Evolutionary conservation across 2,113 vertebrate genomes (phyloP).

Genomic region (Ailurus styani): DNA sequence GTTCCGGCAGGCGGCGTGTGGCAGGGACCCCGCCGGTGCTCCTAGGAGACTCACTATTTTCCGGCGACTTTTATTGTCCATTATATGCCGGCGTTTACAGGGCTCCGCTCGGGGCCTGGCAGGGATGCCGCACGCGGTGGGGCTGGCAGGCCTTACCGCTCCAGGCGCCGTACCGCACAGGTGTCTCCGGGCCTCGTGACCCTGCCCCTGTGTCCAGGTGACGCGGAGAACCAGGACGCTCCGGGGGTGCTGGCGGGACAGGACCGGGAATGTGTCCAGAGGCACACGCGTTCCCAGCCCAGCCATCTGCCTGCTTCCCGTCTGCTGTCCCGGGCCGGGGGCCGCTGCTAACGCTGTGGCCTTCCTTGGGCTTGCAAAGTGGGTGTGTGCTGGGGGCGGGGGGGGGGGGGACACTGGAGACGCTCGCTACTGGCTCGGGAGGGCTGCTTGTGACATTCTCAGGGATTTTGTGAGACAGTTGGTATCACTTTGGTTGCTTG

Average conservation of each 20-base stretch:
- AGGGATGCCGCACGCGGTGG: constrained; percentile 77
- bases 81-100: constrained; percentile 79
- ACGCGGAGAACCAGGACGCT: neutral
- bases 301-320: neutral
- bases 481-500: neutral
- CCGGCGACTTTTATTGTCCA: constrained; percentile 83
- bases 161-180: constrained; percentile 66
- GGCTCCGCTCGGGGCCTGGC: constrained; percentile 75
- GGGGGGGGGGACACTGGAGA: neutral
- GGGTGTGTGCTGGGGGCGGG: too few species aligned
- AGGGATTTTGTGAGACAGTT: neutral
- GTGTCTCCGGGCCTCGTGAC: constrained; percentile 73
- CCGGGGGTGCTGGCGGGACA: neutral
- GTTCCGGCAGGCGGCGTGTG: constrained; percentile 27
- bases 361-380: neutral
- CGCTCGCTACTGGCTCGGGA: accelerated
- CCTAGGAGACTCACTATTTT: constrained; percentile 82
- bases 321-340: neutral
- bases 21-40: constrained; percentile 64
- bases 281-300: neutral
- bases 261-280: too few species aligned
- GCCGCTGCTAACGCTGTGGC: neutral
- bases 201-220: constrained; percentile 73
- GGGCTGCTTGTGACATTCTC: neutral
- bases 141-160: constrained; percentile 75